Conservation (phyloP, 2,888 invertebrate species). For the Acanthosepion pharaonis region DNA sequence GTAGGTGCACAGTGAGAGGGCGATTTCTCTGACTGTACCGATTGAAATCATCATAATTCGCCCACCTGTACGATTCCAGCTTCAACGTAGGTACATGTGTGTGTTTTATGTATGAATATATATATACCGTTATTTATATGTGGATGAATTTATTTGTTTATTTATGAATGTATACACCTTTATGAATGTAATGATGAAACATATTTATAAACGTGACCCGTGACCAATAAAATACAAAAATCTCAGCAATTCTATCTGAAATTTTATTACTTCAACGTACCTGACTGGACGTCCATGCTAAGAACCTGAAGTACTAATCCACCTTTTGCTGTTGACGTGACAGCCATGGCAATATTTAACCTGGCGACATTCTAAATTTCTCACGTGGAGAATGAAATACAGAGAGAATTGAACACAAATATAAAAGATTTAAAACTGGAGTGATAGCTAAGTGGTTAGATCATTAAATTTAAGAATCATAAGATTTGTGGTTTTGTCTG, state of each 20-base stretch:
- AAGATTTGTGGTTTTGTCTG: no score
- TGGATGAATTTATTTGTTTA: not conserved
- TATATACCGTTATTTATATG: no score
- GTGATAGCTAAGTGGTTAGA: no score
- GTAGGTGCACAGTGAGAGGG: no score
- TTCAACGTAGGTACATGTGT: not conserved
- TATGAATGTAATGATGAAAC: not conserved
- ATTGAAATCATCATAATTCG: not conserved
- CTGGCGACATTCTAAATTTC: not conserved
- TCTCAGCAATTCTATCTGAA: not conserved
- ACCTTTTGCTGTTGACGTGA: not conserved
- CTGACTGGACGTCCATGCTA: not conserved
- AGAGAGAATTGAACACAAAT: not conserved
- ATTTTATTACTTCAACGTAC: not conserved
- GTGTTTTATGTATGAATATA: not conserved
- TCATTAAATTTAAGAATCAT: no score
- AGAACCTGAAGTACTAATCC: not conserved
- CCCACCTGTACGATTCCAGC: not conserved
- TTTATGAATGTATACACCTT: not conserved
- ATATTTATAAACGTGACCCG: not conserved
- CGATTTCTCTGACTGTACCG: not conserved
- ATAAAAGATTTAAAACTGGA: no score
- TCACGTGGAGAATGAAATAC: not conserved
- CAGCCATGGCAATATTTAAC: not conserved
- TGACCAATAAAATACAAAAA: slow-evolving; percentile 16